A percentile compares a stretch with the other conserved stretches of the same genome.
These are phyloP conservation scores for Diarsia rubi DNA, from an alignment of 2,888 invertebrate species.

Conservation along the genomic window DNA sequence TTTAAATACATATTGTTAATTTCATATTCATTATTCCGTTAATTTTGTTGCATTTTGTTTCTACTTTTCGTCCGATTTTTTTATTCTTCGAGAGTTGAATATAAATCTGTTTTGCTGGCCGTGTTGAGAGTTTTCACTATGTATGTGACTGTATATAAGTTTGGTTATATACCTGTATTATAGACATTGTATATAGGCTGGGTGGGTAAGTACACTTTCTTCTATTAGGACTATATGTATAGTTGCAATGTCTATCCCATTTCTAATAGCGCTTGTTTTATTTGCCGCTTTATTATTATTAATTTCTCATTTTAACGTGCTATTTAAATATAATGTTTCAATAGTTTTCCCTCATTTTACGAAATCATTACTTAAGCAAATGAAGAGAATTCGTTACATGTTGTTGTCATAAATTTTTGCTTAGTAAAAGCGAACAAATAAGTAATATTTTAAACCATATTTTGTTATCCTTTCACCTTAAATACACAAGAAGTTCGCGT, in stretches of 20 bases:
- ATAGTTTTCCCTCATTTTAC: slow-evolving; percentile 53
- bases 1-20: not conserved
- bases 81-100: slow-evolving; percentile 37
- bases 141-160: slow-evolving; percentile 44
- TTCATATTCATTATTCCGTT: slow-evolving; percentile 56
- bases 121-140: slow-evolving; percentile 62
- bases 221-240: slow-evolving; percentile 62
- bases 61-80: slow-evolving; percentile 41
- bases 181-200: slow-evolving; percentile 60
- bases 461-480: not conserved
- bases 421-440: slow-evolving; percentile 17
- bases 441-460: not conserved
- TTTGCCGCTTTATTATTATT: slow-evolving; percentile 84
- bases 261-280: slow-evolving; percentile 80
- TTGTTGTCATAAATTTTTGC: slow-evolving; percentile 6
- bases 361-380: slow-evolving; percentile 66
- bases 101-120: slow-evolving; percentile 76
- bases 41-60: slow-evolving; percentile 75
- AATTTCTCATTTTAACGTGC: slow-evolving; percentile 69
- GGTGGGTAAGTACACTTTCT: slow-evolving; percentile 62
- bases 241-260: slow-evolving; percentile 72
- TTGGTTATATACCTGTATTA: slow-evolving; percentile 55
- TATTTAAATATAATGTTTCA: slow-evolving; percentile 56
- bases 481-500: slow-evolving; percentile 6
- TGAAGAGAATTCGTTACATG: slow-evolving; percentile 69